Conservation (phyloP, 2,797 vertebrate genomes). For the Sebastes glaucus region DNA sequence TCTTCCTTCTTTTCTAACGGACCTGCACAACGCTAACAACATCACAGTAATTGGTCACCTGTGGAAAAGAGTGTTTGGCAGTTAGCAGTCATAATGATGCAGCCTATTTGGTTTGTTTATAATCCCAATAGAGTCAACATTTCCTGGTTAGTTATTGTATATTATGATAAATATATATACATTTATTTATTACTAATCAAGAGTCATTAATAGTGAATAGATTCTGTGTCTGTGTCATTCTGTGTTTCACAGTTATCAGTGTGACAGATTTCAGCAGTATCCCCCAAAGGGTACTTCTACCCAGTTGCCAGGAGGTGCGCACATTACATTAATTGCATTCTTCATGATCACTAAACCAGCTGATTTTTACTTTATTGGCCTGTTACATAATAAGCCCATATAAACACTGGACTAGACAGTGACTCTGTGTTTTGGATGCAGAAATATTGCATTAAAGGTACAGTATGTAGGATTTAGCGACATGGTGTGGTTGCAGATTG, state of each 20-base stretch:
- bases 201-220: no score
- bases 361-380: not conserved
- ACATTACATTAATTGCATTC: not conserved
- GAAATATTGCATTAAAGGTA: no score
- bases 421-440: no score
- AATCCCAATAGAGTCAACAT: not conserved
- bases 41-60: slow-evolving; percentile 33
- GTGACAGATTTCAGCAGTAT: not conserved
- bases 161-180: not conserved
- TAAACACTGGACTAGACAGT: no score
- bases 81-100: not conserved
- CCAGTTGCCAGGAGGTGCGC: not conserved
- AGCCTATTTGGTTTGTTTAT: not conserved
- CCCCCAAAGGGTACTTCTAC: not conserved
- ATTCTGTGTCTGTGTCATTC: no score
- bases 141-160: not conserved
- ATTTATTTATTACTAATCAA: no score
- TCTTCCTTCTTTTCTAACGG: slow-evolving; percentile 5
- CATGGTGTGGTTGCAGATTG: not conserved
- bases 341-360: not conserved
- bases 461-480: no score
- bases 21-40: not conserved
- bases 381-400: no score
- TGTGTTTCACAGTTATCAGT: not conserved
- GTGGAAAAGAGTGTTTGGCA: not conserved